Evolutionary conservation across 2,797 vertebrate species (phyloP), one percentile per base, ranked within the genome.

Genomic region (Anguilla megastoma): DNA sequence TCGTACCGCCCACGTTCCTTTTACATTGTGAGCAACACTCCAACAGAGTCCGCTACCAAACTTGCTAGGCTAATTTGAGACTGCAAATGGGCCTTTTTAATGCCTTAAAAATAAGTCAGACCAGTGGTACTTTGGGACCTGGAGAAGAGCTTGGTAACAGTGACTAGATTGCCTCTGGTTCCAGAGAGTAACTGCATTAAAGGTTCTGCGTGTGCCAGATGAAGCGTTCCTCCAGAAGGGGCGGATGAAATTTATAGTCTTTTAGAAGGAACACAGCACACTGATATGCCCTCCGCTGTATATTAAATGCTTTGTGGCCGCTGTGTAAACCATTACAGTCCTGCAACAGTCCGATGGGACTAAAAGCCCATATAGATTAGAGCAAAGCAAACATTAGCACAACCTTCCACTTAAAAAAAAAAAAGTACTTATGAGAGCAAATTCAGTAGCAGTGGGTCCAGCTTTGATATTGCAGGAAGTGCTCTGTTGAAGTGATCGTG

Each of bases 391-490:
- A 89, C 79, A 71, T 56, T 66, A 86, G 5, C 74, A 21, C 36
- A 41, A 14, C 74, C 12, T 18, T 36, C 56, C 24, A 45, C 16
- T 7, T 3, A 1, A 50, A 63, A 54, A 48, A n/a, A n/a, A 33
- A 74, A 48, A 86, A 56, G 63, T 50, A 69, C 33, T 76, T 74
- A 58, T 36, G 33, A 48, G 27, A 41, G 58, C 14, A 60, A 45
- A 6, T 27, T 89, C 84, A 86, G 88, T 45, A 30, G 27, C 30
- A 5, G 14, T 27, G 63, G 86, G 86, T 50, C 16, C 82, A 12
- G 60, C 90, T 90, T 91, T 90, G 88, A 90, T 88, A 91, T 91
- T 89, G 82, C 88, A 89, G 90, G 85, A 54, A 84, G 7, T 85
- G 84, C 90, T 89, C 87, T 91, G 89, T 89, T 87, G 88, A 90